These are phyloP conservation scores for Agrypnia vestita DNA, from an alignment of 1,140 invertebrate species.

Conservation along the genomic window DNA sequence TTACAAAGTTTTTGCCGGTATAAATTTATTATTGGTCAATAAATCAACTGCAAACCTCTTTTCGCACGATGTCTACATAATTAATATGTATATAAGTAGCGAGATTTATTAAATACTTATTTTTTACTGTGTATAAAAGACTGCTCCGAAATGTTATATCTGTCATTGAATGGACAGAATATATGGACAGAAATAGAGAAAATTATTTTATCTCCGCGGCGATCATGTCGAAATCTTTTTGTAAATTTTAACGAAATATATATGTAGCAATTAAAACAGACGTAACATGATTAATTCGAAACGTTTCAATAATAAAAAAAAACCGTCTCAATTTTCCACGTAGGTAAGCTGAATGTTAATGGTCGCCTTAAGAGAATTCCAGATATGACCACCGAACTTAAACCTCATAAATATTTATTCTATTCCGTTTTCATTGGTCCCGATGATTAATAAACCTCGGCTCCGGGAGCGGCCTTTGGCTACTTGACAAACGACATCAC, in stretches of 20 bases:
- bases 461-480: background rate
- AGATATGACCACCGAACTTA: background rate
- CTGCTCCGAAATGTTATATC: constrained; percentile 5
- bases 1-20: constrained; percentile 13
- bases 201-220: background rate
- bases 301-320: background rate
- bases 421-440: background rate
- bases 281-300: constrained; percentile 5
- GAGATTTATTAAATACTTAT: constrained; percentile 20
- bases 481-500: background rate
- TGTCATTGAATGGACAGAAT: constrained; percentile 11
- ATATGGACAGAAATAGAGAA: background rate
- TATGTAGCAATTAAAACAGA: background rate
- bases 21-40: constrained; percentile 48
- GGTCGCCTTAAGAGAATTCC: background rate
- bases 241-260: background rate
- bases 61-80: constrained; percentile 51
- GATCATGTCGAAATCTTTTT: background rate
- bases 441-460: background rate
- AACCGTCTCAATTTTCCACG: background rate
- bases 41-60: constrained; percentile 49
- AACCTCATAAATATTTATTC: background rate
- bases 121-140: background rate
- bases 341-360: background rate
- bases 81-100: constrained; percentile 53